Evolutionary conservation across 2,888 invertebrate species (phyloP).

Genomic region (Harmothoe impar): DNA sequence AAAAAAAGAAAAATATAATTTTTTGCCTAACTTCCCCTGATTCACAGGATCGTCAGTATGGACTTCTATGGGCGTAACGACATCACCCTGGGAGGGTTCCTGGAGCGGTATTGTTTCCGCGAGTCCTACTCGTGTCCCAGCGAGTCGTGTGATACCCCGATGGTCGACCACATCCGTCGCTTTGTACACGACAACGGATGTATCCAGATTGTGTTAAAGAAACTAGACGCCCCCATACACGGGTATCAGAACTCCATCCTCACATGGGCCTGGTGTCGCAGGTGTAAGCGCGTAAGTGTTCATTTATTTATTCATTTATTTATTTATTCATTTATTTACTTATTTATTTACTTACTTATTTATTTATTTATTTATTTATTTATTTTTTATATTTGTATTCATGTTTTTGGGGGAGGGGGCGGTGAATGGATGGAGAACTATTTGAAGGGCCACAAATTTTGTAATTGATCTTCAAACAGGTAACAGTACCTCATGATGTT

Average conservation of each 20-base stretch:
- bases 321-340: too few relatives aligned
- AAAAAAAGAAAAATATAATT: too few relatives aligned
- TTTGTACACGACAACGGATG: conserved; percentile 90
- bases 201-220: conserved; percentile 89
- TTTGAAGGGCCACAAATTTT: too few relatives aligned
- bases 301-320: too few relatives aligned
- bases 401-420: too few relatives aligned
- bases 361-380: background rate
- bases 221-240: conserved; percentile 84
- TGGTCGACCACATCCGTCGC: conserved; percentile 93
- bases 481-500: too few relatives aligned
- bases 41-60: conserved; percentile 93
- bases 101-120: conserved; percentile 96
- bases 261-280: conserved; percentile 93
- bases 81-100: conserved; percentile 95
- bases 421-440: too few relatives aligned
- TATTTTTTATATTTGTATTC: background rate
- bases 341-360: too few relatives aligned
- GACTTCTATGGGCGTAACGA: conserved; percentile 97
- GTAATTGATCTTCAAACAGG: too few relatives aligned
- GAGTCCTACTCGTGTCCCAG: conserved; percentile 92
- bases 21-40: too few relatives aligned
- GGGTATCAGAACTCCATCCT: conserved; percentile 86
- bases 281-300: conserved; percentile 84
- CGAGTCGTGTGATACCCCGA: conserved; percentile 90